Evolutionary conservation across 2,888 invertebrate genomes (phyloP), one percentile per base, ranked within the genome.

Genomic region (Eupeodes luniger): DNA sequence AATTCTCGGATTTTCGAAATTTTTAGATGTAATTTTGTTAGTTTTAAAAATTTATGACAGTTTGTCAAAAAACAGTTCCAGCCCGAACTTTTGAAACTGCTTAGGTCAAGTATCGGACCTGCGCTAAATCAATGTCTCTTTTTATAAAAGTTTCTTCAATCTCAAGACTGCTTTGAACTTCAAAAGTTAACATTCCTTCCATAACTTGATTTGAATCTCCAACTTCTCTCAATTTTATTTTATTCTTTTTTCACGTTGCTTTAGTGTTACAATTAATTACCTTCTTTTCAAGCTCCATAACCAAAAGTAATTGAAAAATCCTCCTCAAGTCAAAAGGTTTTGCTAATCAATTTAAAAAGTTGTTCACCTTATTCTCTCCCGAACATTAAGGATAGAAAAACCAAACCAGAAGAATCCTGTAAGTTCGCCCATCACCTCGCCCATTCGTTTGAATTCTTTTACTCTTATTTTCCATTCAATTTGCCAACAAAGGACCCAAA

Each of bases 381-480:
- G 40, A 67, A 67, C 67, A 53, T 27, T 59, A 67, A 79, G 53
- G 62, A 72, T 16, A 16, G 16, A 57, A 53, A 36, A 53, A 3
- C n/a, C 69, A 11, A 53, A 53, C 69, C 51, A 69, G 16, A 12
- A 47, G 0, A 12, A 2, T 16, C 34, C 4, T 27, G 27, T 27
- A 27, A 27, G 27, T 27, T n/a, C 5, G 5, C 3, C 1, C 4
- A 49, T 9, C 14, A 4, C 9, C 19, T 10, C 51, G 5, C 11
- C 53, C 1, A 9, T 6, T 16, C 78, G 59, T 27, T 55, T 36
- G 51, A 82, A 75, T 66, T 59, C n/a, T 69, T 61, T 59, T 16
- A 47, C 61, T 67, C 53, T 67, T 53, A 74, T 86, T 82, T 86
- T 83, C 82, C 64, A 82, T 86, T 83, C 83, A 86, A 86, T 86